A percentile compares a stretch with the other conserved stretches of the same genome.
Conservation (phyloP, 2,797 vertebrate genomes). For the Rhyacichthys aspro region DNA sequence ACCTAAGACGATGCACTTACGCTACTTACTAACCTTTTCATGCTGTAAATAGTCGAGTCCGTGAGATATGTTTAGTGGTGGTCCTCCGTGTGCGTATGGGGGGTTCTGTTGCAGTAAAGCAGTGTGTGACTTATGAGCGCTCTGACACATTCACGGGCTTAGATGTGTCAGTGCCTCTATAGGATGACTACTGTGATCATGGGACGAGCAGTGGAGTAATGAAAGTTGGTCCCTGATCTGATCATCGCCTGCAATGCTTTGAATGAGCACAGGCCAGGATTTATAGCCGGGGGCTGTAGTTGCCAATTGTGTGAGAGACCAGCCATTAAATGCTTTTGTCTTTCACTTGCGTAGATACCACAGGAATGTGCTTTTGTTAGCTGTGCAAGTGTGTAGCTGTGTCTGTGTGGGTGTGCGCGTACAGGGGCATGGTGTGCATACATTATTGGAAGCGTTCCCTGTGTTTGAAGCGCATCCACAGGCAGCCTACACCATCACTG, state of each 20-base stretch:
- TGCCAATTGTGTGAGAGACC: conserved; percentile 61
- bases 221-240: conserved; percentile 62
- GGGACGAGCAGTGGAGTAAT: conserved; percentile 44
- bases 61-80: conserved; percentile 33
- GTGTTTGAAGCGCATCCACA: conserved; percentile 68
- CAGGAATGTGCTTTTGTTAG: conserved; percentile 78
- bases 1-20: conserved; percentile 17
- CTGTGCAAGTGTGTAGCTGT: conserved; percentile 47
- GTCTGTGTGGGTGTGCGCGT: conserved; percentile 50
- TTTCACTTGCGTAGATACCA: conserved; percentile 68
- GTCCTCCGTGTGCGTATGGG: conserved; percentile 2
- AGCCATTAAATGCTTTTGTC: conserved; percentile 74
- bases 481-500: conserved; percentile 54
- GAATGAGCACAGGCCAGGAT: conserved; percentile 53
- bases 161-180: conserved; percentile 48
- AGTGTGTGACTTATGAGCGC: conserved; percentile 45
- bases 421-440: conserved; percentile 61
- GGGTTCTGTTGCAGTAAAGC: conserved; percentile 28
- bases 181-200: conserved; percentile 38
- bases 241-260: conserved; percentile 46
- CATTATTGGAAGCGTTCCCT: conserved; percentile 59
- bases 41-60: conserved; percentile 46
- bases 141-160: conserved; percentile 54
- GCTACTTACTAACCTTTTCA: conserved; percentile 35
- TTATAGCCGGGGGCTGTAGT: conserved; percentile 48